Percentiles rank a stretch among this genome's conserved stretches.
Evolutionary conservation across 2,888 invertebrate species (phyloP).

Genomic region (Pyralis farinalis): DNA sequence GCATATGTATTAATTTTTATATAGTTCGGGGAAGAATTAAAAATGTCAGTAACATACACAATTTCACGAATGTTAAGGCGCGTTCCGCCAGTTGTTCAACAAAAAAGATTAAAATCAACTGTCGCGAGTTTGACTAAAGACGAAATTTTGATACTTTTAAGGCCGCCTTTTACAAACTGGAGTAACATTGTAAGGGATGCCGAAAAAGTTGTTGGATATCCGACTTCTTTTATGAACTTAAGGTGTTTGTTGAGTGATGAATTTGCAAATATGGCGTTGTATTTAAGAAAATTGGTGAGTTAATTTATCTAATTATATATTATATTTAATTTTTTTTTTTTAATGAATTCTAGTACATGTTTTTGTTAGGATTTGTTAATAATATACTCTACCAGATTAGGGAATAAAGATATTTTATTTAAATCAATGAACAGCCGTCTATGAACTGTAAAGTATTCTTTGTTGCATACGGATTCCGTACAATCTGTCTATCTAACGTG

Average conservation of each 20-base stretch:
- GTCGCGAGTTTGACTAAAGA: conserved; percentile 71
- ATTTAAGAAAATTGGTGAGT: conserved; percentile 75
- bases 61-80: conserved; percentile 62
- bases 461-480: too few species aligned
- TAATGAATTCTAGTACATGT: too few species aligned
- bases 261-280: conserved; percentile 79
- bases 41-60: conserved; percentile 57
- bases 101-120: conserved; percentile 67
- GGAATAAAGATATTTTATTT: too few species aligned
- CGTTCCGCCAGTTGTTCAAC: conserved; percentile 57
- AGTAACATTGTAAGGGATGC: conserved; percentile 70
- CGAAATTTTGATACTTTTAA: conserved; percentile 61
- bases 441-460: too few species aligned
- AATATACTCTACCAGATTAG: too few species aligned
- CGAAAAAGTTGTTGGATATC: conserved; percentile 78
- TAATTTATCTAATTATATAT: too few species aligned
- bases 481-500: too few species aligned
- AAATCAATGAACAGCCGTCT: too few species aligned
- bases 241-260: conserved; percentile 82
- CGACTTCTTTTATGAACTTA: conserved; percentile 81
- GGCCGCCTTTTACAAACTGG: conserved; percentile 73
- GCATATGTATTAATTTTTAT: too few species aligned
- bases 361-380: too few species aligned
- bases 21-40: conserved; percentile 21
- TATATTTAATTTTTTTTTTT: too few species aligned